phyloP scores from a whole-genome alignment of 2,888 invertebrate genomes.

The Tubiluchus corallicola region DNA sequence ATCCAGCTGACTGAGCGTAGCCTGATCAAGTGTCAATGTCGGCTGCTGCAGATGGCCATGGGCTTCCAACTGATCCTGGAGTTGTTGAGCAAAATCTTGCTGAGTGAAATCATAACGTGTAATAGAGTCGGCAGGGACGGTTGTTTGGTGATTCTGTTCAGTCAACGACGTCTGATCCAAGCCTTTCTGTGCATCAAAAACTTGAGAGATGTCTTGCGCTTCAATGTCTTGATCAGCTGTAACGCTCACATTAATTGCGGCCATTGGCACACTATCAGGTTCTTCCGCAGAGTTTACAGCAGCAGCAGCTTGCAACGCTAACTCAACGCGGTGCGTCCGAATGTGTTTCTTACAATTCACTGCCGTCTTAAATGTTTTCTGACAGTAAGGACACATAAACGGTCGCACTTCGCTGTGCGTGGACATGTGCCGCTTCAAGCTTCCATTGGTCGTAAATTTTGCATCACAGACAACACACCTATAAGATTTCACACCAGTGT shows the following conservation, averaged over 20 bases:
- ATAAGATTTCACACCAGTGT: slow-evolving; percentile 36
- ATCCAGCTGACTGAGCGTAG: neutral
- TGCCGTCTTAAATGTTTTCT: slow-evolving; percentile 38
- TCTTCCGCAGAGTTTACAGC: slow-evolving; percentile 11
- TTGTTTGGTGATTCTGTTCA: slow-evolving; percentile 22
- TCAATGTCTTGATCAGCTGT: neutral
- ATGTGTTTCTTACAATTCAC: slow-evolving; percentile 45
- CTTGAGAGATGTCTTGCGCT: neutral
- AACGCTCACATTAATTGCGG: neutral
- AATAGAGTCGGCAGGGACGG: slow-evolving; percentile 15
- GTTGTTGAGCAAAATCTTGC: too few relatives aligned
- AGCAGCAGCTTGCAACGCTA: slow-evolving; percentile 27
- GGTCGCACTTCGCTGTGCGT: slow-evolving; percentile 38
- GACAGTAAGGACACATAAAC: slow-evolving; percentile 40
- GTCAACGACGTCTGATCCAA: too few relatives aligned
- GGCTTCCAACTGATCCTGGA: neutral
- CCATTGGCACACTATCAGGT: neutral
- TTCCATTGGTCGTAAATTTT: slow-evolving; percentile 43
- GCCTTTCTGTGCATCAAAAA: slow-evolving; percentile 12
- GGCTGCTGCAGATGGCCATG: neutral
- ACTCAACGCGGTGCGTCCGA: slow-evolving; percentile 38
- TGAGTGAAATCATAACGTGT: too few relatives aligned
- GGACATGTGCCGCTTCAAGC: slow-evolving; percentile 54
- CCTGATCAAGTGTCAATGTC: neutral
- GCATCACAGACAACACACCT: slow-evolving; percentile 43